These are phyloP conservation scores for Oncorhynchus masou DNA, from an alignment of 2,113 vertebrate genomes.

Conservation along the genomic window DNA sequence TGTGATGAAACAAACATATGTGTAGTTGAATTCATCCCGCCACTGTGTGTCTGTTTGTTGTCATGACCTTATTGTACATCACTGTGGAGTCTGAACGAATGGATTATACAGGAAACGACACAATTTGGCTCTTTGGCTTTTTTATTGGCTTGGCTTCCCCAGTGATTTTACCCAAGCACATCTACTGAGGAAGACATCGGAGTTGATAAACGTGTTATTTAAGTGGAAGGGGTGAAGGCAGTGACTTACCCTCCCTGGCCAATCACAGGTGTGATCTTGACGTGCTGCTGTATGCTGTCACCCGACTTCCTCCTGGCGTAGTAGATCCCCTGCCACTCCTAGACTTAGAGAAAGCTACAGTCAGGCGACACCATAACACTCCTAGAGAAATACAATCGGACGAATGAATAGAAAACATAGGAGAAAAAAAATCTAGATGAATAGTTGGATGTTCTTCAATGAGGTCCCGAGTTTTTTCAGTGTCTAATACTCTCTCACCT, in stretches of 20 bases:
- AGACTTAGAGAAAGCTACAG: slow-evolving; percentile 18
- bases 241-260: slow-evolving; percentile 92
- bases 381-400: too few relatives aligned
- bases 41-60: too few relatives aligned
- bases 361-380: background rate
- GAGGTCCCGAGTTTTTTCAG: background rate
- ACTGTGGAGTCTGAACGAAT: too few relatives aligned
- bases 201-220: background rate
- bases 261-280: slow-evolving; percentile 89
- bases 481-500: slow-evolving; percentile 68
- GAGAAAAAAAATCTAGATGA: background rate
- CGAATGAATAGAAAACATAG: background rate
- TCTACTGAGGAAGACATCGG: background rate
- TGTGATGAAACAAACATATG: too few relatives aligned
- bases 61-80: too few relatives aligned
- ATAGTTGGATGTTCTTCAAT: background rate
- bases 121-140: too few relatives aligned
- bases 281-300: slow-evolving; percentile 90
- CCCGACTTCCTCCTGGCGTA: slow-evolving; percentile 88
- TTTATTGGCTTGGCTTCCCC: too few relatives aligned
- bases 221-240: background rate
- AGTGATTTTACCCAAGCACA: too few relatives aligned
- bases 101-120: too few relatives aligned
- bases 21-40: too few relatives aligned
- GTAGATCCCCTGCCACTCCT: slow-evolving; percentile 97